Percentiles rank a stretch among this genome's conserved stretches.
Evolutionary conservation across 1,140 invertebrate genomes (phyloP).

Genomic region (Philaenus spumarius): DNA sequence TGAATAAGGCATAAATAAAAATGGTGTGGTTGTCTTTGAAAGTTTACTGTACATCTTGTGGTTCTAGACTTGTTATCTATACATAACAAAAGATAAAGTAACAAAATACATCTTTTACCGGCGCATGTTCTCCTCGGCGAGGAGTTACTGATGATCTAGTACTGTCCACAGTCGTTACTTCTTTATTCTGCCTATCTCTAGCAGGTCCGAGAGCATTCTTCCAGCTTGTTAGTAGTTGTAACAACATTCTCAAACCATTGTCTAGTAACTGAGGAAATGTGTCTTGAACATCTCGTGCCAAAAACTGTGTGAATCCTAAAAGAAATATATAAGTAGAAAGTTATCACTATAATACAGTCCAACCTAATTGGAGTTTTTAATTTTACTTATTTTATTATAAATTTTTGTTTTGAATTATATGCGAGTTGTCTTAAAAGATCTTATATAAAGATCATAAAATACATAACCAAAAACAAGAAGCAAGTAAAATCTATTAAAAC

Average conservation of each 20-base stretch:
- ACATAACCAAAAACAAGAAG: too few species aligned
- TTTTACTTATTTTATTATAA: too few species aligned
- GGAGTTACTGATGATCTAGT: slow-evolving; percentile 9
- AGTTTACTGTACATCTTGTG: too few species aligned
- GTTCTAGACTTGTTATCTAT: not conserved
- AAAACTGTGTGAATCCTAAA: slow-evolving; percentile 87
- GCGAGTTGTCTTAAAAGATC: too few species aligned
- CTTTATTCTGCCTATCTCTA: not conserved
- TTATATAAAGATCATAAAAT: too few species aligned
- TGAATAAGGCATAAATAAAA: too few species aligned
- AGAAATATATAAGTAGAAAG: too few species aligned
- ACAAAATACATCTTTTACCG: slow-evolving; percentile 6
- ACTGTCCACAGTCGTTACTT: not conserved
- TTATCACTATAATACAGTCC: too few species aligned
- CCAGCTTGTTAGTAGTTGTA: slow-evolving; percentile 91
- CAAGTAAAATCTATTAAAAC: too few species aligned
- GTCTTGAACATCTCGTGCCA: slow-evolving; percentile 87
- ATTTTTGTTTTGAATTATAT: too few species aligned
- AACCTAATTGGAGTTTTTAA: too few species aligned
- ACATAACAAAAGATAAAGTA: not conserved
- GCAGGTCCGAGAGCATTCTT: slow-evolving; percentile 59
- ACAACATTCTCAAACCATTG: slow-evolving; percentile 86
- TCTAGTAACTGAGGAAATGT: slow-evolving; percentile 85
- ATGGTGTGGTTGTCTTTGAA: too few species aligned
- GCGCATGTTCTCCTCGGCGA: slow-evolving; percentile 13